Percentiles rank a stretch among this genome's conserved stretches.
These are phyloP conservation scores for Melopsittacus undulatus DNA, from an alignment of 2,797 vertebrate genomes.

Conservation along the genomic window DNA sequence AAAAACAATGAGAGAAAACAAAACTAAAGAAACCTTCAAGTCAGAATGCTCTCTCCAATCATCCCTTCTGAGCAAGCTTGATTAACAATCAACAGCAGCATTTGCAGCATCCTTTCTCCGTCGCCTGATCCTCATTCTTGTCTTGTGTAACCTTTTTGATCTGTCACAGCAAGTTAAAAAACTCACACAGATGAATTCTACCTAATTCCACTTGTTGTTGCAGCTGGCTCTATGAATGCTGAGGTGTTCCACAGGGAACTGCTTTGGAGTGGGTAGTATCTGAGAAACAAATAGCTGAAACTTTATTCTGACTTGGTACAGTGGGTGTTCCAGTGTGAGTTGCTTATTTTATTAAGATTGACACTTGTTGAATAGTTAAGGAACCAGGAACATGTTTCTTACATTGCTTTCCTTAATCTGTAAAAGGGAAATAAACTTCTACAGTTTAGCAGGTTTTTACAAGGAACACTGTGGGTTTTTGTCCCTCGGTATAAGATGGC, in stretches of 20 bases:
- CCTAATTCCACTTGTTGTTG: not conserved
- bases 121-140: not conserved
- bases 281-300: not conserved
- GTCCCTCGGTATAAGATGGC: not conserved
- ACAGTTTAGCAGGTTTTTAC: not conserved
- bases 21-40: not conserved
- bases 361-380: not conserved
- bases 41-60: not conserved
- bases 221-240: not conserved
- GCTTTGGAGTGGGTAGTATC: not conserved
- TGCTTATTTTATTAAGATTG: not conserved
- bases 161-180: not conserved
- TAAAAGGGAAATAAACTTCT: not conserved
- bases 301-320: not conserved
- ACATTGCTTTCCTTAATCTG: not conserved
- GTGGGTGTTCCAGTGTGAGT: not conserved
- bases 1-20: not conserved
- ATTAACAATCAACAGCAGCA: not conserved
- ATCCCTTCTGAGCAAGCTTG: not conserved
- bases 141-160: not conserved
- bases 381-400: not conserved
- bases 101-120: not conserved
- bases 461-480: accelerated
- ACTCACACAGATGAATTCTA: not conserved
- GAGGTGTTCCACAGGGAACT: not conserved